Evolutionary conservation across 2,797 vertebrate species (phyloP).

Genomic region (Coregonus sp.): DNA sequence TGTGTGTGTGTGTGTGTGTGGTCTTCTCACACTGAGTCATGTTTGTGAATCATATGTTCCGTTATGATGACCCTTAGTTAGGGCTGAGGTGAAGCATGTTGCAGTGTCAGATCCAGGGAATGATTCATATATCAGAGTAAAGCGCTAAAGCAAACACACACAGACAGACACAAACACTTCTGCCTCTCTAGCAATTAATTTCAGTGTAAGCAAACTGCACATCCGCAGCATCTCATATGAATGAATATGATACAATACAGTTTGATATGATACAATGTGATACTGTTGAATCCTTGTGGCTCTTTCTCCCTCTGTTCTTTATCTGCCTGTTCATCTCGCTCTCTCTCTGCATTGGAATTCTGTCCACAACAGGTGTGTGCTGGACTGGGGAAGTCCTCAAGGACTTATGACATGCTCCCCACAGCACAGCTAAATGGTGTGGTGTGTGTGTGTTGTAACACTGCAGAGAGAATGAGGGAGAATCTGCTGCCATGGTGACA

Average conservation of each 20-base stretch:
- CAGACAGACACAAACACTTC: neutral
- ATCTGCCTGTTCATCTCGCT: neutral
- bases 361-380: conserved; percentile 59
- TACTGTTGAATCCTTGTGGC: neutral
- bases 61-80: no score
- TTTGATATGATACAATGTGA: neutral
- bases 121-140: neutral
- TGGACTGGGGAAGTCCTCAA: conserved; percentile 52
- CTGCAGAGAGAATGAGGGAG: conserved; percentile 61
- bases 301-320: neutral
- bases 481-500: conserved; percentile 80
- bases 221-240: no score
- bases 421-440: conserved; percentile 45
- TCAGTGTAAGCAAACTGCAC: neutral
- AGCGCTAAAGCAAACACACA: neutral
- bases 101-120: neutral
- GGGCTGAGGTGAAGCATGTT: neutral
- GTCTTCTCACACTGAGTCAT: neutral
- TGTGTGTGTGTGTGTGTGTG: neutral
- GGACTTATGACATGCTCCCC: conserved; percentile 56
- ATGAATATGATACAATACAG: neutral
- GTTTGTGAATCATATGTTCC: neutral
- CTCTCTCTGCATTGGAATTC: conserved; percentile 50
- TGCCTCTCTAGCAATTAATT: neutral
- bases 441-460: conserved; percentile 10